Conservation (phyloP, 2,888 invertebrate genomes). For the Dynastes tityus region DNA sequence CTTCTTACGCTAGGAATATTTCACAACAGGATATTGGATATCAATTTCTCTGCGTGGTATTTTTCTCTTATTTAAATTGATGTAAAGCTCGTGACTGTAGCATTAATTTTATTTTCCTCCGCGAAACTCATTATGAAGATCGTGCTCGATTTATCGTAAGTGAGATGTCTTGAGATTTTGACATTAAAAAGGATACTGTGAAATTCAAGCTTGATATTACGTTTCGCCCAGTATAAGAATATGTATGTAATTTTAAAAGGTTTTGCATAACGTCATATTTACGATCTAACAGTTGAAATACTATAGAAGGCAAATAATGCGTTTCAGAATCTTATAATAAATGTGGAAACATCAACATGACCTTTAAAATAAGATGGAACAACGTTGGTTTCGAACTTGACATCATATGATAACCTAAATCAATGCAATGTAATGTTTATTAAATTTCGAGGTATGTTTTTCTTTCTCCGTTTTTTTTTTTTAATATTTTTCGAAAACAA, state of each 20-base stretch:
- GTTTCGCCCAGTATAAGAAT: no score
- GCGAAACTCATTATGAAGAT: not conserved
- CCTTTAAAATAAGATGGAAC: constrained; percentile 21
- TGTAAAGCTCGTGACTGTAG: constrained; percentile 25
- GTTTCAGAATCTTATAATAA: constrained; percentile 27
- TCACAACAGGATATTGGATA: constrained; percentile 32
- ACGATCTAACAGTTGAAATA: no score
- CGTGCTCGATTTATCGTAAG: not conserved
- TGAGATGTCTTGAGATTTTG: not conserved
- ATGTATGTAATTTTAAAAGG: no score
- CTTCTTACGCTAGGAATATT: constrained; percentile 7
- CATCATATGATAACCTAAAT: constrained; percentile 44
- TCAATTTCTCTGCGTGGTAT: not conserved
- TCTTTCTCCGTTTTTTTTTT: not conserved
- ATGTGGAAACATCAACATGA: constrained; percentile 40
- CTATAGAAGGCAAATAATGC: not conserved
- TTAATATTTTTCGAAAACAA: constrained; percentile 29
- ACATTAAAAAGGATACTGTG: not conserved
- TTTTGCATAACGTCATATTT: no score
- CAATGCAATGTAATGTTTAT: constrained; percentile 43
- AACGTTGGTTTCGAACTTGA: constrained; percentile 43
- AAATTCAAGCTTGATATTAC: no score
- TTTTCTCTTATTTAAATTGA: not conserved
- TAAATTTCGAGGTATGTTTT: constrained; percentile 48
- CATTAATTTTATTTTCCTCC: not conserved